phyloP scores from a whole-genome alignment of 2,797 vertebrate genomes.

The Florisuga fusca region DNA sequence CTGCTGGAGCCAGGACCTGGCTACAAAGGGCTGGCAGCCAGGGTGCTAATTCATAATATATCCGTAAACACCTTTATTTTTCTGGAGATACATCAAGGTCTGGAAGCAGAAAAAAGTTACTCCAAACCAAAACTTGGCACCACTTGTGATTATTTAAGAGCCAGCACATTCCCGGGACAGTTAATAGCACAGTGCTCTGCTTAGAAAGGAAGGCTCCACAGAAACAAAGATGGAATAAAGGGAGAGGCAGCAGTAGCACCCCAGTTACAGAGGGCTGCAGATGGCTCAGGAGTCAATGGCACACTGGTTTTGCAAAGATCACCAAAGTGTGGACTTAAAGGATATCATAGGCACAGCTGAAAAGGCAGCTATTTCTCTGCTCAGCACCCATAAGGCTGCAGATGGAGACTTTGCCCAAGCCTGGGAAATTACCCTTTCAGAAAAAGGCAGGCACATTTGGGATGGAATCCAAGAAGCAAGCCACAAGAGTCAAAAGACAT shows the following conservation, averaged over 20 bases:
- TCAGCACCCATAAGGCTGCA: neutral
- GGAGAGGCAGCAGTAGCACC: neutral
- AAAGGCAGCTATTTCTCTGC: neutral
- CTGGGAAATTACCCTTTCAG: neutral
- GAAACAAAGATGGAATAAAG: neutral
- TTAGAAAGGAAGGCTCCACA: neutral
- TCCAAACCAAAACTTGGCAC: slow-evolving; percentile 44
- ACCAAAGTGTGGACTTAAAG: neutral
- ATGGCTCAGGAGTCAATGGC: neutral
- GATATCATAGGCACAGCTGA: neutral
- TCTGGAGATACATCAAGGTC: slow-evolving; percentile 64
- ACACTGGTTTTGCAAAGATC: neutral
- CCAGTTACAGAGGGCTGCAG: neutral
- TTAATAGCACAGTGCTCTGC: neutral
- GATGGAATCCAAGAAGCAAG: neutral
- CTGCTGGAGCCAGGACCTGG: neutral
- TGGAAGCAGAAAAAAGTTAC: slow-evolving; percentile 69
- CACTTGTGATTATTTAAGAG: neutral
- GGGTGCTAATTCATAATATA: slow-evolving; percentile 41
- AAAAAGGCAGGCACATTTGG: neutral
- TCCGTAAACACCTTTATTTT: slow-evolving; percentile 40
- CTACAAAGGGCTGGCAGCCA: slow-evolving; percentile 55
- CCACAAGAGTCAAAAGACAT: neutral
- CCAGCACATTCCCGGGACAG: slow-evolving; percentile 38
- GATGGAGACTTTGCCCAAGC: neutral